Conservation (phyloP, 2,797 vertebrate genomes). For the Champsocephalus gunnari region DNA sequence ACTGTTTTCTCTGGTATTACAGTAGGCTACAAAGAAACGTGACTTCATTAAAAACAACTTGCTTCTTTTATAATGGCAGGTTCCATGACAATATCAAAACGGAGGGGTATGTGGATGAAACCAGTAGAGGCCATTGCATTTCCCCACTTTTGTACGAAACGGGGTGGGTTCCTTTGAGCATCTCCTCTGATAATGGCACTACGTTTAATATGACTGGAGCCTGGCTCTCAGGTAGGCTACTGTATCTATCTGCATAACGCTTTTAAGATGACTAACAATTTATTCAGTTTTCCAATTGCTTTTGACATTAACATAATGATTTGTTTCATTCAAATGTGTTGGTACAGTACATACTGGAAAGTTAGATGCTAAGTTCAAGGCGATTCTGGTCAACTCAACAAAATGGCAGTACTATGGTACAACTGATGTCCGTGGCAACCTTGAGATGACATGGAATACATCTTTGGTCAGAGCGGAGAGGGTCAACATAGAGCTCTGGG, state of each 20-base stretch:
- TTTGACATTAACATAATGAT: background rate
- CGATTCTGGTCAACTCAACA: constrained; percentile 86
- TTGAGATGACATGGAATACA: constrained; percentile 87
- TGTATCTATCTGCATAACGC: background rate
- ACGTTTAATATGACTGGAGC: constrained; percentile 83
- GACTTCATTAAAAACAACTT: background rate
- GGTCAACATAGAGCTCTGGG: constrained; percentile 93
- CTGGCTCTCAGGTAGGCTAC: constrained; percentile 90
- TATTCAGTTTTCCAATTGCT: background rate
- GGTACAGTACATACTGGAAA: constrained; percentile 90
- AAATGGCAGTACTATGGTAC: constrained; percentile 97
- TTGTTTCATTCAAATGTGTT: constrained; percentile 22
- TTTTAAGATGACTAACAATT: background rate
- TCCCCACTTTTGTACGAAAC: constrained; percentile 91
- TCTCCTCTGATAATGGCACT: constrained; percentile 86
- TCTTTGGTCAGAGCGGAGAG: constrained; percentile 68
- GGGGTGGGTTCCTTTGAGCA: constrained; percentile 87
- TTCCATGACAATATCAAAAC: constrained; percentile 84
- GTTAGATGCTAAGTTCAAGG: constrained; percentile 83
- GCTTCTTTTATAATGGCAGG: constrained; percentile 66
- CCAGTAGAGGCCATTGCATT: constrained; percentile 87
- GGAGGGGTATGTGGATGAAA: constrained; percentile 82
- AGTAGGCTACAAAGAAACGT: background rate
- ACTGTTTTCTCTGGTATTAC: background rate
- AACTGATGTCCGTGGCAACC: constrained; percentile 70